Base-by-base conservation (phyloP, 2,797 vertebrate genomes). In the Poecilia velifera region DNA sequence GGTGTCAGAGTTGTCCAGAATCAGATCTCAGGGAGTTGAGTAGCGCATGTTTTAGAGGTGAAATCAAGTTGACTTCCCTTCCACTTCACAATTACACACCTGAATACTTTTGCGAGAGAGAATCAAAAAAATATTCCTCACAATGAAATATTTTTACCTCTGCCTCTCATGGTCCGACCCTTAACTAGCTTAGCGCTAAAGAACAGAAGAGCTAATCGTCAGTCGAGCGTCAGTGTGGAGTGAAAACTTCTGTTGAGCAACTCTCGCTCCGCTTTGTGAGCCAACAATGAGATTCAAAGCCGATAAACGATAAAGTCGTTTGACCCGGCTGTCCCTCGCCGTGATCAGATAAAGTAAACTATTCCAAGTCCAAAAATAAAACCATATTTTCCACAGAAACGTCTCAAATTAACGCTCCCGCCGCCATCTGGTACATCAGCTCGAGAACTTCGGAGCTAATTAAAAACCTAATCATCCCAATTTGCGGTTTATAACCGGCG, bases 381-480 rank as follows among this genome's bases (percentile, higher is more conserved):
- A 62, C n/a, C 25, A 34, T 2, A 8, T 41, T 76, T 76, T 55
- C 41, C 46, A 73, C 34, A 57, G 22, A 78, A 79, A 75, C 28
- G 20, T 57, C 70, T 46, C 6, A 41, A 57, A 12, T 64, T 34
- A 34, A 68, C 47, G 66, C 76, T 81, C 83, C n/a, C 66, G 64
- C 45, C 25, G 62, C 28, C 43, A 59, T 75, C 84, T 83, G 46
- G 46, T 57, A 47, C 20, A 78, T 75, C 57, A 73, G 82, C 73
- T 80, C 31, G 68, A 77, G 74, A 76, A 28, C 28, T 75, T 4
- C 18, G 3, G 34, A 53, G n/a, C 71, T 71, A 78, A 84, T 87
- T 84, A 81, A 85, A 88, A 82, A 75, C 25, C 5, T 68, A 74
- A 77, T 84, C 71, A 70, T 74, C 31, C 53, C 74, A 73, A 85